These are phyloP conservation scores for Hirudo medicinalis DNA, from an alignment of 1,140 invertebrate genomes.

Conservation along the genomic window DNA sequence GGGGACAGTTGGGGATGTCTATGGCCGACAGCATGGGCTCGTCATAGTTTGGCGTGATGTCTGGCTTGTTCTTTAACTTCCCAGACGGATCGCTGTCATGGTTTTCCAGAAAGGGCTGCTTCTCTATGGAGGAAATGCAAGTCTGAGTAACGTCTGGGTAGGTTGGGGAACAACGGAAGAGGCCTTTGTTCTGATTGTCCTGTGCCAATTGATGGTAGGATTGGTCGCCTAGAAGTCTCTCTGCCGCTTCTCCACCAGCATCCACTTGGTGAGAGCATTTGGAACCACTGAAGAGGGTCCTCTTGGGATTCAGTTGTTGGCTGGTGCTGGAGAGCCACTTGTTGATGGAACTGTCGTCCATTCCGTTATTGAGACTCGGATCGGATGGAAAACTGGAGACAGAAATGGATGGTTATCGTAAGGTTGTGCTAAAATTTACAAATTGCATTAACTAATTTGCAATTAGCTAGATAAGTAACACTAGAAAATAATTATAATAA, in stretches of 20 bases:
- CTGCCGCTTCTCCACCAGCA: no score
- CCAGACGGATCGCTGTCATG: not conserved
- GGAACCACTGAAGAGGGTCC: not conserved
- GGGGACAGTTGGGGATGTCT: constrained; percentile 1
- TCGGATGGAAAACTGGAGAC: no score
- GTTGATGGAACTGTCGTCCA: not conserved
- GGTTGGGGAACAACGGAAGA: not conserved
- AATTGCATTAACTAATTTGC: no score
- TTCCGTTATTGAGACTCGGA: not conserved
- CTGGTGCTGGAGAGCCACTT: not conserved
- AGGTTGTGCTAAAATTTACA: no score
- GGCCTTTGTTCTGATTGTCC: not conserved
- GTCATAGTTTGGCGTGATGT: not conserved
- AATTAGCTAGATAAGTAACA: no score
- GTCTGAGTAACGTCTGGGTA: constrained; percentile 9
- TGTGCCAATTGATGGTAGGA: not conserved
- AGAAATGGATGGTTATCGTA: no score
- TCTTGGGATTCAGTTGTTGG: not conserved
- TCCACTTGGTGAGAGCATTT: not conserved
- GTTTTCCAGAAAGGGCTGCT: not conserved
- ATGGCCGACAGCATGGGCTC: not conserved
- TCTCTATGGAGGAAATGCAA: not conserved
- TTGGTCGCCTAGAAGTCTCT: not conserved
- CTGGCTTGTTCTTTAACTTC: not conserved
- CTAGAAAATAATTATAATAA: no score